phyloP scores from a whole-genome alignment of 2,888 invertebrate genomes.

The Temnothorax unifasciatus region DNA sequence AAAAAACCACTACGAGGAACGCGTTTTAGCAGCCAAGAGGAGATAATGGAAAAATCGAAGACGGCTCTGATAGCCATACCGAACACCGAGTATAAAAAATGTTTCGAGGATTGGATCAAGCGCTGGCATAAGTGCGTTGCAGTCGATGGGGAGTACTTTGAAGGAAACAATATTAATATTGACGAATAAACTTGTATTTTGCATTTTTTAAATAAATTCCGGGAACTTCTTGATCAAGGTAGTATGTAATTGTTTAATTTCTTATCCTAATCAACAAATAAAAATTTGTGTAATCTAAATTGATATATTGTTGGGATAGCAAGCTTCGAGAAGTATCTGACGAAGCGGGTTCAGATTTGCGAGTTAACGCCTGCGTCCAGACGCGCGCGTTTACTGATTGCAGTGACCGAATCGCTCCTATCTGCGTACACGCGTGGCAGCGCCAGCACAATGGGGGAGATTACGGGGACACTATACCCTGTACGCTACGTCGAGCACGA shows the following conservation, averaged over 20 bases:
- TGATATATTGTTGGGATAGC: neutral
- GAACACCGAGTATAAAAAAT: no score
- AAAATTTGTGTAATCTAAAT: neutral
- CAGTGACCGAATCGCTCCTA: conserved; percentile 71
- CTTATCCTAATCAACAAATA: neutral
- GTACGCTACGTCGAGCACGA: conserved; percentile 78
- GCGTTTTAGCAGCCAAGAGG: no score
- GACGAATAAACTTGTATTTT: no score
- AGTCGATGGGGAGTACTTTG: no score
- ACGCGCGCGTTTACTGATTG: conserved; percentile 58
- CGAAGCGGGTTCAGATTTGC: conserved; percentile 21
- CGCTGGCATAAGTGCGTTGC: no score
- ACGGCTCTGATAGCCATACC: no score
- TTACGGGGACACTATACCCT: conserved; percentile 72
- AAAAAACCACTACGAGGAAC: no score
- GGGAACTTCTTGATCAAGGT: no score
- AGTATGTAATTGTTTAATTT: neutral
- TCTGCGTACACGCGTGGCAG: conserved; percentile 77
- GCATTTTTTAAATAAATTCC: no score
- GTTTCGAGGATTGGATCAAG: no score
- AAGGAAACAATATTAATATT: no score
- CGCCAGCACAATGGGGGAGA: conserved; percentile 77
- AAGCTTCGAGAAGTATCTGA: conserved; percentile 34
- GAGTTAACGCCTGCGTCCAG: conserved; percentile 34
- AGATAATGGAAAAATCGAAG: no score